Evolutionary conservation across 30 jellyfish, hydroid and myxozoan genomes (phyloP).

Genomic region (Catostylus mosaicus): DNA sequence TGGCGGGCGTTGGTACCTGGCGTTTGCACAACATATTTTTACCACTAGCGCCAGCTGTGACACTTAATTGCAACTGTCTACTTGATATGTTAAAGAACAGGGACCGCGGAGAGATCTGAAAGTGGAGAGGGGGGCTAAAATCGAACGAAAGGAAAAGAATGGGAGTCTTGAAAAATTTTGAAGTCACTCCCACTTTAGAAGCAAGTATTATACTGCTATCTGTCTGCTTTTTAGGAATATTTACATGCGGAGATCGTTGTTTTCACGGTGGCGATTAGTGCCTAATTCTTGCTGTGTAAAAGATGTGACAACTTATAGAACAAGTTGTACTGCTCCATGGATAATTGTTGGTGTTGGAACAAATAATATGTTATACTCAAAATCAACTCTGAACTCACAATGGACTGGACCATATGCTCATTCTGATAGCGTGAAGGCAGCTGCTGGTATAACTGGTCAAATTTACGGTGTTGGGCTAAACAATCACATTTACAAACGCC

Average conservation of each 20-base stretch:
- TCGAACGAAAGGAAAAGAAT: too few species aligned
- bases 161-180: too few species aligned
- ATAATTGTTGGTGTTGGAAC: constrained; percentile 9
- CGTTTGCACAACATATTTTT: too few species aligned
- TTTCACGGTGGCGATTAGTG: neutral
- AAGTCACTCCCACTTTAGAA: too few species aligned
- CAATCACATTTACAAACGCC: neutral
- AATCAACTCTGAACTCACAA: neutral
- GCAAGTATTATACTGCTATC: neutral
- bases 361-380: neutral
- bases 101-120: too few species aligned
- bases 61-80: too few species aligned
- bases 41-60: too few species aligned
- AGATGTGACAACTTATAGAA: too few species aligned
- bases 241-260: neutral
- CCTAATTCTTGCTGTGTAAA: constrained; percentile 34
- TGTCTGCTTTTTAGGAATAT: constrained; percentile 5
- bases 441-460: constrained; percentile 8
- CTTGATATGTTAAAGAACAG: too few species aligned
- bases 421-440: constrained; percentile 22
- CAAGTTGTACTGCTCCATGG: neutral
- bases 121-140: too few species aligned
- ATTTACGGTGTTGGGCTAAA: constrained; percentile 5
- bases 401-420: constrained; percentile 16
- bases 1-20: too few species aligned